Conservation (phyloP, 2,888 invertebrate species). For the Heliconius erato region DNA sequence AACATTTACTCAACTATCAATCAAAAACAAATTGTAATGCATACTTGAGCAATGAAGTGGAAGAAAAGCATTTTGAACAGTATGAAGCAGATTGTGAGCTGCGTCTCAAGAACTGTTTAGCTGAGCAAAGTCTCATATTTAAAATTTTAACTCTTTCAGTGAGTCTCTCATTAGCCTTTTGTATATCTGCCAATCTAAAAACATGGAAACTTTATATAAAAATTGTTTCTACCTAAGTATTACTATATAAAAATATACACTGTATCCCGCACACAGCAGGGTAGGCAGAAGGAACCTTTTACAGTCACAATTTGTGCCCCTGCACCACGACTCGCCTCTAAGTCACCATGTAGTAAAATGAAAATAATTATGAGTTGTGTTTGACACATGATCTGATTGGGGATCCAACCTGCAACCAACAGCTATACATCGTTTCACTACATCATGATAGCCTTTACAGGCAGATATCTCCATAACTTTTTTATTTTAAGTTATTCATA, state of each 20-base stretch:
- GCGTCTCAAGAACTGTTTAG: slow-evolving; percentile 72
- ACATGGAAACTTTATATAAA: background rate
- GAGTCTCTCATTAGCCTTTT: slow-evolving; percentile 65
- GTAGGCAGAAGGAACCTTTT: too few relatives aligned
- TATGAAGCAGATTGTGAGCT: slow-evolving; percentile 53
- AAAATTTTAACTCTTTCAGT: slow-evolving; percentile 67
- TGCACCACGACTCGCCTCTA: too few relatives aligned
- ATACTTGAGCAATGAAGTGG: slow-evolving; percentile 59
- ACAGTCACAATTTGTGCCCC: too few relatives aligned
- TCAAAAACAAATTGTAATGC: background rate
- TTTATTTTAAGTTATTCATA: background rate
- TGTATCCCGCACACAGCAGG: too few relatives aligned
- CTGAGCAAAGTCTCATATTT: slow-evolving; percentile 73
- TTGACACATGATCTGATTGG: too few relatives aligned
- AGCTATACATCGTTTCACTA: background rate
- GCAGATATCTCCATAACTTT: too few relatives aligned
- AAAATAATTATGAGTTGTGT: too few relatives aligned
- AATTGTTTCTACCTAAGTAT: background rate
- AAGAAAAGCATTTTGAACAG: slow-evolving; percentile 54
- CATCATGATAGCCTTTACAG: background rate
- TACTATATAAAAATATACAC: too few relatives aligned
- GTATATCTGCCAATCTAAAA: slow-evolving; percentile 69
- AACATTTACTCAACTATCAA: background rate
- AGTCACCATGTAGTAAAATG: too few relatives aligned
- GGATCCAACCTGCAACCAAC: background rate